Percentiles rank a stretch among this genome's conserved stretches.
Conservation (phyloP, 2,888 invertebrate species). For the Norana najaformis region DNA sequence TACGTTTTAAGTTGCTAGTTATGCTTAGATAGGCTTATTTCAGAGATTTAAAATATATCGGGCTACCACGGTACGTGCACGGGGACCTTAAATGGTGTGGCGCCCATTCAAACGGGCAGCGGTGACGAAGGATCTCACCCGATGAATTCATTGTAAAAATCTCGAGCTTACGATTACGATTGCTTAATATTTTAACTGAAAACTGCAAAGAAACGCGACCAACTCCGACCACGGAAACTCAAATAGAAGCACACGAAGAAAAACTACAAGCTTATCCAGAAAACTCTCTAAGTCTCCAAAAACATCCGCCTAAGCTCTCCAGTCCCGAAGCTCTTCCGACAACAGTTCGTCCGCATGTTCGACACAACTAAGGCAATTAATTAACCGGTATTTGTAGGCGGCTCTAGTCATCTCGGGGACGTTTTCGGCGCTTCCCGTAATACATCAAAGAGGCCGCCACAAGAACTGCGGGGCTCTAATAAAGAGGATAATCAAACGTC, state of each 20-base stretch:
- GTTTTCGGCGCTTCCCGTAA: slow-evolving; percentile 13
- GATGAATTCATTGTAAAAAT: no score
- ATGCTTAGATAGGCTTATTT: no score
- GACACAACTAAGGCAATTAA: neutral
- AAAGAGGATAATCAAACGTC: slow-evolving; percentile 13
- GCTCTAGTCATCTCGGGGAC: neutral
- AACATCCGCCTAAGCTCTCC: neutral
- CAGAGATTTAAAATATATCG: no score
- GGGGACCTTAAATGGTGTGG: no score
- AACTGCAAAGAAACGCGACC: neutral
- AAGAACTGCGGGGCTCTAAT: slow-evolving; percentile 13
- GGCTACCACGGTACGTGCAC: no score
- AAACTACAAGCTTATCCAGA: neutral
- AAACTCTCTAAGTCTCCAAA: neutral
- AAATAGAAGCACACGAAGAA: neutral
- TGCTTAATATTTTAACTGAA: no score
- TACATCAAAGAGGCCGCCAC: neutral
- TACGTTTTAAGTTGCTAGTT: no score
- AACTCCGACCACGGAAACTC: neutral
- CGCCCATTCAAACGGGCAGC: no score
- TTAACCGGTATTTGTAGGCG: neutral
- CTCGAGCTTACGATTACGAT: no score
- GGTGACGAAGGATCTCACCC: no score
- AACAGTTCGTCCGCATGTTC: neutral
- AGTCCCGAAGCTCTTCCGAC: neutral